These are phyloP conservation scores for Pangasius sanitwongsei DNA, from an alignment of 2,797 vertebrate species.

Conservation along the genomic window DNA sequence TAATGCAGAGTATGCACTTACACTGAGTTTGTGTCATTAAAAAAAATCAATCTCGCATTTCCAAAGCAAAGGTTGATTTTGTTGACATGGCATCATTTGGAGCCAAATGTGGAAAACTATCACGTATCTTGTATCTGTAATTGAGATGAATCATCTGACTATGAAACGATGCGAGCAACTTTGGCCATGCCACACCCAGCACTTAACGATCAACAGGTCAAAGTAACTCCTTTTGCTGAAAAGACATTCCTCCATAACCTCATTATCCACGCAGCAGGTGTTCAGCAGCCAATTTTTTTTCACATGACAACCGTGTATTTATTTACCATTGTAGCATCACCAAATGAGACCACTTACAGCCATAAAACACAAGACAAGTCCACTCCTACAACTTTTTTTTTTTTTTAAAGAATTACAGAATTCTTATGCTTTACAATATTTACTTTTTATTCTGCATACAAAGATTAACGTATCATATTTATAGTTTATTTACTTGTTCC, in stretches of 20 bases:
- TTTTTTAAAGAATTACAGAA: background rate
- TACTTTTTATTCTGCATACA: slow-evolving; percentile 17
- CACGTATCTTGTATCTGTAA: slow-evolving; percentile 49
- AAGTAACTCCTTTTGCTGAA: slow-evolving; percentile 34
- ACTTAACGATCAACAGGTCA: slow-evolving; percentile 41
- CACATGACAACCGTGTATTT: slow-evolving; percentile 38
- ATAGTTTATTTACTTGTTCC: slow-evolving; percentile 30
- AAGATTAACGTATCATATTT: background rate
- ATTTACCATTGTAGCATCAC: slow-evolving; percentile 20
- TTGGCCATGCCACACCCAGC: slow-evolving; percentile 45
- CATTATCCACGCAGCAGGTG: slow-evolving; percentile 32
- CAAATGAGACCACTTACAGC: background rate
- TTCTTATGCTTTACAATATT: background rate
- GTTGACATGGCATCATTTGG: slow-evolving; percentile 21
- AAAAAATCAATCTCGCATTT: slow-evolving; percentile 49
- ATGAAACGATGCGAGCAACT: slow-evolving; percentile 33
- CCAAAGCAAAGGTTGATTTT: slow-evolving; percentile 50
- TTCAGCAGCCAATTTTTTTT: slow-evolving; percentile 23
- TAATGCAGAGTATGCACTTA: background rate
- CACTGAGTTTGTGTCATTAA: slow-evolving; percentile 36
- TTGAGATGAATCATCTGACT: slow-evolving; percentile 55
- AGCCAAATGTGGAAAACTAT: slow-evolving; percentile 37
- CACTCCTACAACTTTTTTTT: background rate
- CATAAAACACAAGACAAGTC: background rate
- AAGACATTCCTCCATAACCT: slow-evolving; percentile 32